Conservation (phyloP, 2,888 invertebrate genomes). For the Priocnemis perturbator region DNA sequence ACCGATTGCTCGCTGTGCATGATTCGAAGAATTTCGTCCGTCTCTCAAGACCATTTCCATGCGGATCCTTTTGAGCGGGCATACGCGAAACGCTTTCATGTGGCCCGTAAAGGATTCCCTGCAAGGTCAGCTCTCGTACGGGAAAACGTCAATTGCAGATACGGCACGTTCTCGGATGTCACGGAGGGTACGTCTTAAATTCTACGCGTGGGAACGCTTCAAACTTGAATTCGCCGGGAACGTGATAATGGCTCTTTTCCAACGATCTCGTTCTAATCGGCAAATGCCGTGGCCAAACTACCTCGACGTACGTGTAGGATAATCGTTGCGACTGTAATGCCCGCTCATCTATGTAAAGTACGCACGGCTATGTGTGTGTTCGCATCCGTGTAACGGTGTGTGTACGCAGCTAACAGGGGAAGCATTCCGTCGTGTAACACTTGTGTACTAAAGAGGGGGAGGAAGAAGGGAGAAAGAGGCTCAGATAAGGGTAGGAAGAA, state of each 20-base stretch:
- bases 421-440: too few species aligned
- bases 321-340: not conserved
- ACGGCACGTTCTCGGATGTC: conserved; percentile 29
- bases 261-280: conserved; percentile 12
- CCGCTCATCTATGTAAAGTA: not conserved
- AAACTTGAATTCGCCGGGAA: conserved; percentile 54
- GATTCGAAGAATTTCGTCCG: too few species aligned
- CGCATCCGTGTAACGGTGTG: not conserved
- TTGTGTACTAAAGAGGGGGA: too few species aligned
- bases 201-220: conserved; percentile 46
- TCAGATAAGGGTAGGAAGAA: not conserved
- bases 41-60: too few species aligned
- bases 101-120: too few species aligned
- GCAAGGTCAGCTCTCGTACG: not conserved
- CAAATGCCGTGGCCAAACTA: not conserved
- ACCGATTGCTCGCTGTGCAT: too few species aligned
- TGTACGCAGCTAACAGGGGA: not conserved
- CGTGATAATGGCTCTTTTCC: conserved; percentile 50
- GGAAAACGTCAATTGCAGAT: conserved; percentile 11
- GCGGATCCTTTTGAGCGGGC: too few species aligned
- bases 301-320: conserved; percentile 35
- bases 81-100: conserved; percentile 1
- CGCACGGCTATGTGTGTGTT: not conserved
- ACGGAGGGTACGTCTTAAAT: conserved; percentile 36
- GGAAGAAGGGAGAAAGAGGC: too few species aligned